Evolutionary conservation across 2,113 vertebrate genomes (phyloP).

Genomic region (Rhinogobius similis): DNA sequence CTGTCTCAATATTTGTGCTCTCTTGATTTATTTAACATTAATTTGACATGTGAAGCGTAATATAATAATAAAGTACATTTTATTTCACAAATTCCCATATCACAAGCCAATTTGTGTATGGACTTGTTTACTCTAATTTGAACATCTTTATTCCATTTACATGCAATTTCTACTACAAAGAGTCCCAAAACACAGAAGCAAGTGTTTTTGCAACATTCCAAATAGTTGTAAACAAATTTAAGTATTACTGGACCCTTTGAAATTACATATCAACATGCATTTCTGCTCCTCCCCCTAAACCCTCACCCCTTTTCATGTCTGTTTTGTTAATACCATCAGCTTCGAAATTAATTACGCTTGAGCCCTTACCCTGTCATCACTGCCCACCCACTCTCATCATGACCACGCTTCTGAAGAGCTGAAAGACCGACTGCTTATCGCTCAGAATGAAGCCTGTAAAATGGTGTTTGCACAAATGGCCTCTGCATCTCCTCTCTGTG

Average conservation of each 20-base stretch:
- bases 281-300: slow-evolving; percentile 63
- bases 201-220: background rate
- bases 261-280: slow-evolving; percentile 25
- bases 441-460: slow-evolving; percentile 45
- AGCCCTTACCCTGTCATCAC: slow-evolving; percentile 71
- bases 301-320: slow-evolving; percentile 54
- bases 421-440: slow-evolving; percentile 48
- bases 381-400: slow-evolving; percentile 68
- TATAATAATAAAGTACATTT: no score
- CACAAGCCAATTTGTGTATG: background rate
- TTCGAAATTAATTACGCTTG: slow-evolving; percentile 74
- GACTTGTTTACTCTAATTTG: background rate
- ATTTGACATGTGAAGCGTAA: no score
- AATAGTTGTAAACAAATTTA: slow-evolving; percentile 25
- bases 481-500: slow-evolving; percentile 54
- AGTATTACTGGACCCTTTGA: slow-evolving; percentile 25
- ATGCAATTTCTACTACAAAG: background rate
- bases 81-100: background rate
- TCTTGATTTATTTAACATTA: no score
- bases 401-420: slow-evolving; percentile 51
- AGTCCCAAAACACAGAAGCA: background rate
- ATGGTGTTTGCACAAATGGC: slow-evolving; percentile 38
- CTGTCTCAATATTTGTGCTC: no score
- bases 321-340: slow-evolving; percentile 64
- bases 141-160: background rate